phyloP scores from a whole-genome alignment of 2,113 vertebrate species.

The Danionella cerebrum region DNA sequence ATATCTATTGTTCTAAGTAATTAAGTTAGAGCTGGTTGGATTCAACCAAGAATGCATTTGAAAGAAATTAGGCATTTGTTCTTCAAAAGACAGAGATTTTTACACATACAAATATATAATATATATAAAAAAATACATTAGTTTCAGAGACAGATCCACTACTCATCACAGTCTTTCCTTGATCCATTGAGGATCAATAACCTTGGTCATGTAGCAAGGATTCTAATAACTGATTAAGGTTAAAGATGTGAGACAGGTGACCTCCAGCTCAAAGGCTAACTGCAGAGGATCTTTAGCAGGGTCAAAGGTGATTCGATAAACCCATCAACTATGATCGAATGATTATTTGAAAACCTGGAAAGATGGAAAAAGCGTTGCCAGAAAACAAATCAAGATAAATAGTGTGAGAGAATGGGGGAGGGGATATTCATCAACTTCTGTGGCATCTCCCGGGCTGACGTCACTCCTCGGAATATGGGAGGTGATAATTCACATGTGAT shows the following conservation, averaged over 20 bases:
- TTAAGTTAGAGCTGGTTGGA: too few species aligned
- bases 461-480: conserved; percentile 45
- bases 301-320: background rate
- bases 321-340: background rate
- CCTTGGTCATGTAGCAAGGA: too few species aligned
- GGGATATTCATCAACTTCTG: conserved; percentile 29
- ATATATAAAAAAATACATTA: too few species aligned
- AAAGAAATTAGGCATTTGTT: too few species aligned
- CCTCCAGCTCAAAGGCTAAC: background rate
- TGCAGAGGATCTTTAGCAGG: background rate
- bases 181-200: too few species aligned
- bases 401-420: background rate
- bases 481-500: conserved; percentile 60
- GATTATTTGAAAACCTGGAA: background rate
- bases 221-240: too few species aligned
- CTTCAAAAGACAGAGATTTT: too few species aligned
- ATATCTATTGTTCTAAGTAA: too few species aligned
- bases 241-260: conserved; percentile 10
- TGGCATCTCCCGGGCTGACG: conserved; percentile 36
- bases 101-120: too few species aligned
- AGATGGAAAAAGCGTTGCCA: background rate
- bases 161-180: too few species aligned
- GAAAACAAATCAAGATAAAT: background rate
- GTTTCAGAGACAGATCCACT: too few species aligned
- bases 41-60: too few species aligned